Base-by-base conservation (phyloP, 35 echinoderm and acorn worm genomes). In the Hemicentrotus pulcherrimus region DNA sequence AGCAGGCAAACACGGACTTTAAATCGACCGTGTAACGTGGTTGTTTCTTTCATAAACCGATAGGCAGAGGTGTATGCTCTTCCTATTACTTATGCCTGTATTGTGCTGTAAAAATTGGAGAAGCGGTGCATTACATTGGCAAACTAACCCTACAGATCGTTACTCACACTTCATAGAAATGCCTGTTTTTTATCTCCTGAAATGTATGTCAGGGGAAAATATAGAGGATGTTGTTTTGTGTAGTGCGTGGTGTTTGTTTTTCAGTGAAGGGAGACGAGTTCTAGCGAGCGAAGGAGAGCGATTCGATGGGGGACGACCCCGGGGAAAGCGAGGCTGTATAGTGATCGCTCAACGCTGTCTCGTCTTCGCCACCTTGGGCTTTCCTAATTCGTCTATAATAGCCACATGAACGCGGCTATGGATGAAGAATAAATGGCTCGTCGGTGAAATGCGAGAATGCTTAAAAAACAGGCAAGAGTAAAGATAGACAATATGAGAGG, bases 361-460 rank as follows among this genome's bases (percentile, higher is more conserved):
- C 48, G 91, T 90, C 32, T 41, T 19, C 14, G 18, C 91, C 28
- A 93, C 91, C 91, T 47, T 93, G 48, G 91, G 91, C 48, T 16
- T 14, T 4, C n/a, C 15, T 93, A 93, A 93, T 93, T 93, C 91
- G 91, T 46, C 32, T 47, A 93, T 93, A 93, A 93, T 93, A 93
- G 91, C 91, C 91, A 58, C 91, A 93, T 93, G 91, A 93, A 93
- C 18, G 91, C 91, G 48, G 91, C 46, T 58, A 93, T 58, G 19
- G 46, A 46, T 31, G 91, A 31, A 13, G 91, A 93, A 58, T 93
- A 93, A 93, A 93, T 93, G 91, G 91, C 48, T 47, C 91, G 91
- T 14, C 91, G 31, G 91, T 93, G 91, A 93, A 93, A 93, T 31
- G 91, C 91, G 91, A 93, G 91, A 93, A 93, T 58, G 48, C 46